Evolutionary conservation across 2,888 invertebrate species (phyloP), one percentile per base, ranked within the genome.

Genomic region (Amiota minor): DNA sequence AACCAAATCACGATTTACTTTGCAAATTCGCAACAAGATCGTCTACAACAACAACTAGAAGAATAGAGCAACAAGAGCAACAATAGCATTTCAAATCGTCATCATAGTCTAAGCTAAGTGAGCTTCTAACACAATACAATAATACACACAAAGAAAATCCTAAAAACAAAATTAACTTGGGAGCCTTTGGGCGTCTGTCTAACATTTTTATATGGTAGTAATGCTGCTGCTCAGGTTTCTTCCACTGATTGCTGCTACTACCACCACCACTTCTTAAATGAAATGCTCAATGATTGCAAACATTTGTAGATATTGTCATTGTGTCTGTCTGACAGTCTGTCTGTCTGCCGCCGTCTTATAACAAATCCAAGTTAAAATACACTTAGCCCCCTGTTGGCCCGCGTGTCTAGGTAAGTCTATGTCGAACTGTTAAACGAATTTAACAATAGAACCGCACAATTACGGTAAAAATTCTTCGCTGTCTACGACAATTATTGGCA

Each of bases 371-470:
- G 35, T 35, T 6, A 35, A n/a, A n/a, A 35, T 35, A 35, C 35
- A 35, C 35, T 35, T 35, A 35, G 6, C 35, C 35, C 35, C 35
- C 35, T 2, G 6, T 35, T 35, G 35, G 35, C 35, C 35, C 35
- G 0, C 35, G 6, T 35, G 6, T 35, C 35, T 35, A n/a, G 16
- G 55, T n/a, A 59, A 59, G 18, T 14, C 53, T 14, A n/a, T 53
- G 53, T 12, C 14, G 6, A 53, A 53, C 53, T 65, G 47, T 47
- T 47, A 62, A 23, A 45, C 46, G 47, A 65, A 20, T 47, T 68
- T 50, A 68, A 82, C 83, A 83, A 85, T 82, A 80, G 83, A 79
- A 80, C 74, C 79, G 72, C 74, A 85, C 82, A 83, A 82, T 82
- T 82, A 85, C 83, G 85, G 86, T 82, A 85, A 68, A 85, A 68